Conservation (phyloP, 2,888 invertebrate genomes). For the Athrips mouffetella region DNA sequence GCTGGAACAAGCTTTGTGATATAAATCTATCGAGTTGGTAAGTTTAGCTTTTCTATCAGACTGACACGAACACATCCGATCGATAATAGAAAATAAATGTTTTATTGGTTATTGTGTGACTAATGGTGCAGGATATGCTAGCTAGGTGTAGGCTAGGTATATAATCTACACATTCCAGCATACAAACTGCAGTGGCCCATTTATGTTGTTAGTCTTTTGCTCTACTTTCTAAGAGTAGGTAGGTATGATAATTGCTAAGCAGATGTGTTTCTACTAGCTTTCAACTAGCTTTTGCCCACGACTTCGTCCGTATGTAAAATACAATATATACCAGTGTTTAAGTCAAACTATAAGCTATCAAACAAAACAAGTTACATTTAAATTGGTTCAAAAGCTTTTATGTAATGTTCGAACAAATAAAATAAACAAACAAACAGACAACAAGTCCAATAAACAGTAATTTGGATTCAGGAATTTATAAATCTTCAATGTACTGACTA, state of each 20-base stretch:
- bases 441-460: no score
- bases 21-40: conserved; percentile 11
- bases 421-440: no score
- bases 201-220: conserved; percentile 28
- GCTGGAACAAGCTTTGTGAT: conserved; percentile 14
- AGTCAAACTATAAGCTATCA: no score
- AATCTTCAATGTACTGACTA: no score
- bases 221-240: conserved; percentile 33
- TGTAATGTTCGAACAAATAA: no score
- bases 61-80: conserved; percentile 53
- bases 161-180: conserved; percentile 12
- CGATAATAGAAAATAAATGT: conserved; percentile 60
- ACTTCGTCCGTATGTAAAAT: no score
- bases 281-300: not conserved
- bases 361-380: no score
- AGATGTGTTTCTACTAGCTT: not conserved
- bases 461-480: no score
- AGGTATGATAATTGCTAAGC: conserved; percentile 1
- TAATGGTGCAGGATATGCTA: conserved; percentile 25
- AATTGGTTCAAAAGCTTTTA: no score
- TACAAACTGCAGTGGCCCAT: conserved; percentile 29
- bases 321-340: no score
- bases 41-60: conserved; percentile 27
- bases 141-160: conserved; percentile 10
- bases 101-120: conserved; percentile 34